Percentiles rank a stretch among this genome's conserved stretches.
Conservation (phyloP, 1,140 invertebrate species). For the Gerris buenoi region DNA sequence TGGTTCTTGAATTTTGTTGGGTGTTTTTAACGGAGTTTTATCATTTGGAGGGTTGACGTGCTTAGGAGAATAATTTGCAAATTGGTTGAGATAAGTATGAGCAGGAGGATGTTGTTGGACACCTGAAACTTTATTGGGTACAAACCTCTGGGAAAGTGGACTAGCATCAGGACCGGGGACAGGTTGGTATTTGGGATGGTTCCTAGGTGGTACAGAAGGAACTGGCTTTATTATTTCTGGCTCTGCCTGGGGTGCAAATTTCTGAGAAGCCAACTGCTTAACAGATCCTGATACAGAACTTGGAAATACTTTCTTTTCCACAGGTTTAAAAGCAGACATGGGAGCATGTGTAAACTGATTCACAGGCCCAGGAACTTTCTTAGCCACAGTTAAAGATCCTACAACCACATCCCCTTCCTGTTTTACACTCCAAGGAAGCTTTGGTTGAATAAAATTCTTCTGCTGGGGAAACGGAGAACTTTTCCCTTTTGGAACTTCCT, state of each 20-base stretch:
- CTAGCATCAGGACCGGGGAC: neutral
- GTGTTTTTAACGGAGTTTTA: neutral
- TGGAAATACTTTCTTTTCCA: constrained; percentile 30
- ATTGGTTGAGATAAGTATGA: neutral
- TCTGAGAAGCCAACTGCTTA: constrained; percentile 24
- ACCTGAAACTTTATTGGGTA: neutral
- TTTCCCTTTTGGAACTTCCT: constrained; percentile 15
- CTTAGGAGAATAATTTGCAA: constrained; percentile 2
- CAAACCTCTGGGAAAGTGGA: constrained; percentile 3
- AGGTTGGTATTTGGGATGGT: neutral
- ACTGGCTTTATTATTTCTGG: neutral
- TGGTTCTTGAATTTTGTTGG: neutral
- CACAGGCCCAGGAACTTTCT: constrained; percentile 34
- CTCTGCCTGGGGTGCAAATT: constrained; percentile 16
- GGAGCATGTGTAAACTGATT: constrained; percentile 53
- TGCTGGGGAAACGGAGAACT: constrained; percentile 5
- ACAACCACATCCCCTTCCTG: constrained; percentile 26
- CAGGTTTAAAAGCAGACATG: constrained; percentile 50
- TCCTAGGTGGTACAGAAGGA: neutral
- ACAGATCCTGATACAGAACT: constrained; percentile 30
- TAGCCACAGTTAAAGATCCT: constrained; percentile 31
- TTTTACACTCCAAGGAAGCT: constrained; percentile 26
- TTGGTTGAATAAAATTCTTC: constrained; percentile 20
- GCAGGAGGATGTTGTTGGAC: neutral
- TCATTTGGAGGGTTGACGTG: neutral